Percentiles rank a stretch among this genome's conserved stretches.
phyloP scores from a whole-genome alignment of 2,888 invertebrate species.

The Mimachlamys varia region DNA sequence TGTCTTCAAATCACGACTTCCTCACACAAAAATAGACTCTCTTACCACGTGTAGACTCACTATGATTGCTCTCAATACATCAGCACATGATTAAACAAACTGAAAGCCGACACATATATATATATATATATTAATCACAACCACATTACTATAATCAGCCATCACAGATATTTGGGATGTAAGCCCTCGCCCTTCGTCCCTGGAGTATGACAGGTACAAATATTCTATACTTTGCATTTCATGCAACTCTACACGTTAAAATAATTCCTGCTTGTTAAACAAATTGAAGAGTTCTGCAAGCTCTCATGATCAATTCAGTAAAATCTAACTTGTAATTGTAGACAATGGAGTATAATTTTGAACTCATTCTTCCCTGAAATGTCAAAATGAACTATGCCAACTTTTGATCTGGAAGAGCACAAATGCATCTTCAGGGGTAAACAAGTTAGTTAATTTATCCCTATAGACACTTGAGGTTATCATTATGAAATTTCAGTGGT shows the following conservation, averaged over 20 bases:
- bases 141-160: not conserved
- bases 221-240: not conserved
- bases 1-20: not conserved
- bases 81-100: not conserved
- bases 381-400: too few species aligned
- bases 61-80: not conserved
- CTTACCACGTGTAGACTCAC: not conserved
- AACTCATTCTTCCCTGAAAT: too few species aligned
- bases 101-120: not conserved
- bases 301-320: not conserved
- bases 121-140: not conserved
- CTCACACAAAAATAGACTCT: not conserved
- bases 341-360: not conserved
- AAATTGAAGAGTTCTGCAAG: not conserved
- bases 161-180: slow-evolving; percentile 18
- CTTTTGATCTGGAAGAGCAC: too few species aligned
- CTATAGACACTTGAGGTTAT: too few species aligned
- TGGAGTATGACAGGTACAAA: not conserved
- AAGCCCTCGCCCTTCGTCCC: not conserved
- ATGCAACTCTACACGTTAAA: slow-evolving; percentile 10
- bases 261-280: not conserved
- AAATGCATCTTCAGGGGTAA: too few species aligned
- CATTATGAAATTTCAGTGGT: too few species aligned
- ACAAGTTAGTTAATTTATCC: too few species aligned
- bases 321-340: slow-evolving; percentile 6